Conservation (phyloP, 1,140 invertebrate species). For the Apis laboriosa region DNA sequence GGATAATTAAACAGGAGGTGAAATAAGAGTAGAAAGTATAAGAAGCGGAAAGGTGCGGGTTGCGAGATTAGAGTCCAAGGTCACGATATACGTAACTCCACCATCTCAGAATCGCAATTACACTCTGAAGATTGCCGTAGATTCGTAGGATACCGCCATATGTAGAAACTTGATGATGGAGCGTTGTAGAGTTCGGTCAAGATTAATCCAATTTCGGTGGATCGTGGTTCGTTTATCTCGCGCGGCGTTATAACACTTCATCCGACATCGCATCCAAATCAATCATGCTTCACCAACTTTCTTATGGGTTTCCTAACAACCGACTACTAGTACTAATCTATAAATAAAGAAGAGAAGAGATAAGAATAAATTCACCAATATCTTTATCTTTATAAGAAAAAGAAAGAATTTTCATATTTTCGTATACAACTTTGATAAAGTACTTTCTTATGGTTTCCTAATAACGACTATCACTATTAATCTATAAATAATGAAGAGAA, state of each 20-base stretch:
- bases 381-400: no score
- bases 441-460: no score
- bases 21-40: constrained; percentile 58
- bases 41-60: constrained; percentile 50
- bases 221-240: constrained; percentile 10
- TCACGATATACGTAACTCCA: constrained; percentile 50
- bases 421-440: no score
- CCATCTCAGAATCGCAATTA: constrained; percentile 61
- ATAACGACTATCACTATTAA: no score
- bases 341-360: no score
- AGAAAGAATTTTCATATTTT: no score
- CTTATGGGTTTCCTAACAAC: no score
- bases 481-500: no score
- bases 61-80: constrained; percentile 44
- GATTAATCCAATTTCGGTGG: constrained; percentile 19
- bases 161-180: constrained; percentile 15
- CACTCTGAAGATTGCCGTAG: neutral
- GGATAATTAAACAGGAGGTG: constrained; percentile 23
- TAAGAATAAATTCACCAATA: no score
- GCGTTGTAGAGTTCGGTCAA: constrained; percentile 1
- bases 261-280: neutral
- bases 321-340: no score
- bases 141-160: neutral
- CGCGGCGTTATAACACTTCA: neutral
- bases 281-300: neutral